A percentile compares a stretch with the other conserved stretches of the same genome.
Evolutionary conservation across 1,140 invertebrate species (phyloP).

Genomic region (Calephelis nemesis): DNA sequence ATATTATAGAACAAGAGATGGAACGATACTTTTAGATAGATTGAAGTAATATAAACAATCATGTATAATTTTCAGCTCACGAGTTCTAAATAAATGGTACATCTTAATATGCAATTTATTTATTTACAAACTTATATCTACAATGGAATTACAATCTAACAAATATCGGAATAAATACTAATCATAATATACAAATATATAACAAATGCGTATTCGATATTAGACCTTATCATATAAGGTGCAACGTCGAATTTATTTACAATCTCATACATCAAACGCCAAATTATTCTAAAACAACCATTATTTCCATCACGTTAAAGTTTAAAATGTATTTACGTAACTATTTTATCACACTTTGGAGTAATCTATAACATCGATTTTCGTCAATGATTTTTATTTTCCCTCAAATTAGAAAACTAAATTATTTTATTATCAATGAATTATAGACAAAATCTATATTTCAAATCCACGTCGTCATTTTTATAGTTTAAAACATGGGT

Average conservation of each 20-base stretch:
- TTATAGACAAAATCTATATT: no score
- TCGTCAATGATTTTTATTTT: neutral
- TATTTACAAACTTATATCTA: slow-evolving; percentile 19
- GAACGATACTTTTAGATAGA: no score
- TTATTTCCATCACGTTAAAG: neutral
- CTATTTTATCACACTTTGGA: slow-evolving; percentile 3
- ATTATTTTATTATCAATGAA: neutral
- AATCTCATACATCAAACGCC: slow-evolving; percentile 3
- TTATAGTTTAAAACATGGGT: no score
- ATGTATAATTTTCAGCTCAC: neutral
- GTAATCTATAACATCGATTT: neutral
- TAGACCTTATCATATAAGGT: slow-evolving; percentile 10
- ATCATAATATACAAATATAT: slow-evolving; percentile 52
- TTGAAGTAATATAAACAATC: no score
- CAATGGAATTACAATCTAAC: slow-evolving; percentile 43
- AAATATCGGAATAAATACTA: slow-evolving; percentile 52
- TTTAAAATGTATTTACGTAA: slow-evolving; percentile 10
- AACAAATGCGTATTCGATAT: slow-evolving; percentile 31
- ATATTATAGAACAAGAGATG: no score
- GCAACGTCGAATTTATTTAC: slow-evolving; percentile 24
- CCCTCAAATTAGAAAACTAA: neutral
- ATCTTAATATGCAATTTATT: slow-evolving; percentile 16
- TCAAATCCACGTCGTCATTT: no score
- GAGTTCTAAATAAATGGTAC: slow-evolving; percentile 22
- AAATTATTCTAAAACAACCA: slow-evolving; percentile 9